Evolutionary conservation across 2,113 vertebrate species (phyloP).

Genomic region (Elephantulus edwardii): DNA sequence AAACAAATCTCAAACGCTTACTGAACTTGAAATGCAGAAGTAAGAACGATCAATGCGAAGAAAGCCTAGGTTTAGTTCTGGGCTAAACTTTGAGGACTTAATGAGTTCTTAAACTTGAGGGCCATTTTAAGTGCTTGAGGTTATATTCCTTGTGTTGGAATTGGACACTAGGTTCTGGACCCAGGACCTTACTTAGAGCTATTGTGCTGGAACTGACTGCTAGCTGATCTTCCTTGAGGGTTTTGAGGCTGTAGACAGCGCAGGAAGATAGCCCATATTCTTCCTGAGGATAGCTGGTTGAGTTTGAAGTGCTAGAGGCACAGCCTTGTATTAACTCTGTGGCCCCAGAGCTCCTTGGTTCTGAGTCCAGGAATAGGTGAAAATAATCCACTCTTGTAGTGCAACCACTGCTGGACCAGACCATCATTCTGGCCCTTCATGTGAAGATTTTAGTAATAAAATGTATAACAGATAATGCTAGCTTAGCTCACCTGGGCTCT

Average conservation of each 20-base stretch:
- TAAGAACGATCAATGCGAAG: rapidly evolving
- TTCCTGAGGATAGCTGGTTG: too few relatives aligned
- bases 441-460: rapidly evolving
- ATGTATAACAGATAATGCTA: rapidly evolving
- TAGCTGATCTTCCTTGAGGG: too few relatives aligned
- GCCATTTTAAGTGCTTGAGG: not conserved
- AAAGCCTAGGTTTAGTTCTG: not conserved
- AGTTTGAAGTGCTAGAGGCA: too few relatives aligned
- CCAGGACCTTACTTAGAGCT: too few relatives aligned
- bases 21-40: not conserved
- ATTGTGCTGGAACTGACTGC: too few relatives aligned
- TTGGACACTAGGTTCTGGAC: not conserved
- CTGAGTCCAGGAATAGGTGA: not conserved
- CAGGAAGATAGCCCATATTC: too few relatives aligned
- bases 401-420: not conserved
- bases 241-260: too few relatives aligned
- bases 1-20: too few relatives aligned
- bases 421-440: rapidly evolving
- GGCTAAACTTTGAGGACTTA: not conserved
- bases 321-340: too few relatives aligned
- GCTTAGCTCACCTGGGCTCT: not conserved
- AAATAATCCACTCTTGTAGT: not conserved
- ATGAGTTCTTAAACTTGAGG: too few relatives aligned
- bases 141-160: rapidly evolving
- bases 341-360: too few relatives aligned